These are phyloP conservation scores for Mnemiopsis leidyi DNA, from an alignment of 37 sponge, comb jelly and placozoan genomes.

Conservation along the genomic window DNA sequence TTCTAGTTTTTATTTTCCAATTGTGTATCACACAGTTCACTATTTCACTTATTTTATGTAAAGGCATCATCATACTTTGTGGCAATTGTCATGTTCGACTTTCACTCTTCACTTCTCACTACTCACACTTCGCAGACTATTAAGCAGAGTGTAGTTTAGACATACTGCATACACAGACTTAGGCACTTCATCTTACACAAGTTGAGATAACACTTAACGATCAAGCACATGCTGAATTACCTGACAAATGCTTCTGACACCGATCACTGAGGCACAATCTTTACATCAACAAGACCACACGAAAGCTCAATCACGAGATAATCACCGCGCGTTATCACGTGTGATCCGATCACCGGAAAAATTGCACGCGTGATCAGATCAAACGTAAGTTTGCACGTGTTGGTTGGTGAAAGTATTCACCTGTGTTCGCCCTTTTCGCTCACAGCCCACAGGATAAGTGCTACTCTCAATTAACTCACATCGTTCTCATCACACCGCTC, in stretches of 20 bases:
- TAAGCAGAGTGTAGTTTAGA: too few relatives aligned
- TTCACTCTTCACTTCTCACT: background rate
- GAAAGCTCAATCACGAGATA: background rate
- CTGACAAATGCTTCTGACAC: background rate
- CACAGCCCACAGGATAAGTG: background rate
- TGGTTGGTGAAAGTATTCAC: background rate
- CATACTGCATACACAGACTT: background rate
- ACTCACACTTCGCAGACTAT: background rate
- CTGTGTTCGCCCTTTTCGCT: conserved; percentile 22
- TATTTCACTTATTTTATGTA: too few relatives aligned
- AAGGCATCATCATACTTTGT: too few relatives aligned
- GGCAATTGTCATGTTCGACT: background rate
- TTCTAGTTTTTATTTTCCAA: too few relatives aligned
- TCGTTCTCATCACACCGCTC: background rate
- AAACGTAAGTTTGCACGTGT: too few relatives aligned
- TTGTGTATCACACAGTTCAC: too few relatives aligned
- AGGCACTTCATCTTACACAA: too few relatives aligned
- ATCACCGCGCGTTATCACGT: background rate
- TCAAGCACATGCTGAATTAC: background rate
- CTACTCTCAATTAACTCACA: conserved; percentile 9
- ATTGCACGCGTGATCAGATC: too few relatives aligned
- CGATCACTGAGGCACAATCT: background rate
- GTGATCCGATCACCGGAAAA: background rate
- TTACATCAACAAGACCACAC: background rate
- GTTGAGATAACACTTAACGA: too few relatives aligned